Base-by-base conservation (phyloP, 2,888 invertebrate genomes). In the Drosophila paranaensis region DNA sequence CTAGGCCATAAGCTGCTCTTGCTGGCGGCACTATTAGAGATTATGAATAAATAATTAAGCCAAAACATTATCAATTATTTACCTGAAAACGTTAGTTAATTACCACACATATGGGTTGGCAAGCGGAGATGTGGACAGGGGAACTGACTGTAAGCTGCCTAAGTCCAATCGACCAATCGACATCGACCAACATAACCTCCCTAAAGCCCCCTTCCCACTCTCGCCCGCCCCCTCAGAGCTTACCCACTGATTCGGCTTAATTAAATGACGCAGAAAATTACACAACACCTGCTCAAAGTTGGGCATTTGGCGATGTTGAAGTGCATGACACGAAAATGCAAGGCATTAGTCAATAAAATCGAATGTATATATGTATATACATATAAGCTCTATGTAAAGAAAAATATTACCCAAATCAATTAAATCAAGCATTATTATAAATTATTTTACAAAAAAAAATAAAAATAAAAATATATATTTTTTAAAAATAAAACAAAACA, bases 231-330 rank as follows among this genome's bases (percentile, higher is more conserved):
- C 42, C 42, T 10, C 42, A 16, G 0, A 16, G 13, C 0, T 20
- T 55, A 54, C 60, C 42, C 60, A 63, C 68, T 81, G 81, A 91
- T 87, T 82, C 90, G 85, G 90, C 91, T 92, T 91, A 92, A 92
- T 92, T 92, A 91, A 92, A 92, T 92, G 92, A 91, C 84, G 91
- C 91, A 91, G 90, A 91, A 90, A 91, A 91, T 91, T 90, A 91
- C 90, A 76, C 87, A 88, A 78, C 82, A 76, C 71, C 67, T 72
- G 68, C 11, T 14, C 25, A 20, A 39, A 20, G 14, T 6, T 39
- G 48, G 39, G 20, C 30, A 11, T 37, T 13, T 39, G 30, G 16
- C 30, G 30, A 16, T 48, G 30, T 2, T 20, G 27, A 8, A 5
- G 16, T 27, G 27, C 48, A 48, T 48, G 48, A 30, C 58, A 39